phyloP scores from a whole-genome alignment of 2,888 invertebrate species.

The Galerucella calmariensis region DNA sequence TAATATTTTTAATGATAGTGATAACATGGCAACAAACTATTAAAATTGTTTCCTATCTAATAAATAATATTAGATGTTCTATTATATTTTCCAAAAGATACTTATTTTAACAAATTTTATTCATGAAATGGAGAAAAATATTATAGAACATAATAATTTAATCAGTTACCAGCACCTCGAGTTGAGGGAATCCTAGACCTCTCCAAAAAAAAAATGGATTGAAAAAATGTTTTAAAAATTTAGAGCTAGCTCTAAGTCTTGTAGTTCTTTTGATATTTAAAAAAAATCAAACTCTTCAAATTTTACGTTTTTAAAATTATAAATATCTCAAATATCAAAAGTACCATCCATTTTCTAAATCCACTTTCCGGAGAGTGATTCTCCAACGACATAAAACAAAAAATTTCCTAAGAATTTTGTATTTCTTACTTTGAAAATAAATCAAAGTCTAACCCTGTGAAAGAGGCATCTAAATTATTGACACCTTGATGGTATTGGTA shows the following conservation, averaged over 20 bases:
- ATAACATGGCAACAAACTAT: not conserved
- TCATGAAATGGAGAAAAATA: not conserved
- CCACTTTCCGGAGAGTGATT: not conserved
- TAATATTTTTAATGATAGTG: not conserved
- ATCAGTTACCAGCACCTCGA: constrained; percentile 31
- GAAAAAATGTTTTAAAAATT: not conserved
- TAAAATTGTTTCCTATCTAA: constrained; percentile 15
- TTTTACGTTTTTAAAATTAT: not conserved
- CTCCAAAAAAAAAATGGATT: constrained; percentile 6
- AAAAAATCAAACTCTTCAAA: too few relatives aligned
- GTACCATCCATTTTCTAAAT: not conserved
- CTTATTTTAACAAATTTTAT: not conserved
- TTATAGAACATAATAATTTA: not conserved
- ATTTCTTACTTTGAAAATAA: constrained; percentile 58
- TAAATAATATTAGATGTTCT: not conserved
- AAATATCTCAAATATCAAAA: not conserved
- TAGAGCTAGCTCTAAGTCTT: too few relatives aligned
- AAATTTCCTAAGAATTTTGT: constrained; percentile 24
- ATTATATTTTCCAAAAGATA: not conserved
- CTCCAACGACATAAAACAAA: constrained; percentile 9
- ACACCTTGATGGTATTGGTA: constrained; percentile 50
- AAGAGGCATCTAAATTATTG: constrained; percentile 56
- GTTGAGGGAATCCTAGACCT: not conserved
- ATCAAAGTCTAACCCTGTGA: constrained; percentile 62
- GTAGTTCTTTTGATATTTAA: too few relatives aligned